phyloP scores from a whole-genome alignment of 2,888 invertebrate species.

The Drosophila fungiperda region DNA sequence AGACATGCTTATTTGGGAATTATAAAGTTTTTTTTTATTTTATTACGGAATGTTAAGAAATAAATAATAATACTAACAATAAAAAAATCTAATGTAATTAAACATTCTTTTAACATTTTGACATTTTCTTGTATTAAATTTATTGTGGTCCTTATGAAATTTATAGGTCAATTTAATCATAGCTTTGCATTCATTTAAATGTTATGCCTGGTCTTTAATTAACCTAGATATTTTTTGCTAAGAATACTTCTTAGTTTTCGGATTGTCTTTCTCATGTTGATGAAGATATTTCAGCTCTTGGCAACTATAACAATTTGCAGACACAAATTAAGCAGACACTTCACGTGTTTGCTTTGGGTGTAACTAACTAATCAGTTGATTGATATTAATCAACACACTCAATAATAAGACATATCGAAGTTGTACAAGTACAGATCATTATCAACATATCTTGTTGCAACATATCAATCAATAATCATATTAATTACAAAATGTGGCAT shows the following conservation, averaged over 20 bases:
- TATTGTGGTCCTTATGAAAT: too few relatives aligned
- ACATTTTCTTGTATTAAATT: background rate
- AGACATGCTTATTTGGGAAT: background rate
- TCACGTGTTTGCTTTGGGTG: slow-evolving; percentile 2
- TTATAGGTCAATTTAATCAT: background rate
- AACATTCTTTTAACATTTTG: too few relatives aligned
- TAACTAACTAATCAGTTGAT: slow-evolving; percentile 64
- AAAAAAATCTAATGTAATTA: too few relatives aligned
- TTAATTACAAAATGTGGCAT: slow-evolving; percentile 56
- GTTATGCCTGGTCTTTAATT: background rate
- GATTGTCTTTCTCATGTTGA: background rate
- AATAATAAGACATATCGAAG: slow-evolving; percentile 12
- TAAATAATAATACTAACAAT: too few relatives aligned
- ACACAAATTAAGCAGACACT: slow-evolving; percentile 1
- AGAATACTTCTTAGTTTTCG: background rate
- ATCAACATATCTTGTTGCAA: slow-evolving; percentile 25
- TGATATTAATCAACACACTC: slow-evolving; percentile 61
- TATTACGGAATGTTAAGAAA: background rate
- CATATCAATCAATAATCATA: slow-evolving; percentile 67
- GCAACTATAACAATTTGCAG: background rate
- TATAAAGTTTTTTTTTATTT: background rate
- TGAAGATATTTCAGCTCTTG: background rate
- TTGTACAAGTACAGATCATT: slow-evolving; percentile 34
- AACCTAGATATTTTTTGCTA: background rate
- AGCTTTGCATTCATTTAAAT: too few relatives aligned